Evolutionary conservation across 2,888 invertebrate genomes (phyloP), one percentile per base, ranked within the genome.

Genomic region (Charanyca ferruginea): DNA sequence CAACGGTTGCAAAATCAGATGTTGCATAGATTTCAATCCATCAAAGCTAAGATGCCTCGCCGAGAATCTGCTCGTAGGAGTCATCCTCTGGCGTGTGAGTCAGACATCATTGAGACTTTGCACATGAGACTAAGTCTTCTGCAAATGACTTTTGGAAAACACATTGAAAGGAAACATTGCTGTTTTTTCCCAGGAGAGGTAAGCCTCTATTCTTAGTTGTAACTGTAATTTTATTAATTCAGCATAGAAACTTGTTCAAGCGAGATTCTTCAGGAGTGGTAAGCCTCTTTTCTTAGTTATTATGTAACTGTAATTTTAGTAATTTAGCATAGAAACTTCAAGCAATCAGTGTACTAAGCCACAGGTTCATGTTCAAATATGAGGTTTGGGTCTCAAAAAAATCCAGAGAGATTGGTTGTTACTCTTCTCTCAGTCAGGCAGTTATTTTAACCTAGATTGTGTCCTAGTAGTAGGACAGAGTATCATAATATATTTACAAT

Each of bases 151-250:
- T 98, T 98, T 95, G 98, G 98, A 58, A 99, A 99, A 93, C 98
- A 99, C 90, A 98, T 99, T 89, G 98, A 99, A 90, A 96, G 98
- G 84, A 98, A 98, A 89, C 98, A 98, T 88, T 98, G 98, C 90
- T 99, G 98, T 93, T 99, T 99, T 93, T 99, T 99, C 89, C 98
- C 99, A 52, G 99, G 99, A 91, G 98, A 98, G 96, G 98, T 98
- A 95, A 96, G 92, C 90, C 48, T 42, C 1, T 3, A 5, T 53
- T 35, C 6, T 35, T 47, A 44, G 9, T 22, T 48, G 11, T 42
- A 16, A 22, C 11, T 42, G 61, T 13, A 35, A 13, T 48, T 45
- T 57, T 9, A 2, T 25, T 38, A 13, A n/a, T n/a, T n/a, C n/a
- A n/a, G n/a, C n/a, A n/a, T n/a, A n/a, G n/a, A n/a, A n/a, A n/a